These are phyloP conservation scores for Drosophila kohkoa DNA, from an alignment of 1,140 invertebrate genomes.

Conservation along the genomic window DNA sequence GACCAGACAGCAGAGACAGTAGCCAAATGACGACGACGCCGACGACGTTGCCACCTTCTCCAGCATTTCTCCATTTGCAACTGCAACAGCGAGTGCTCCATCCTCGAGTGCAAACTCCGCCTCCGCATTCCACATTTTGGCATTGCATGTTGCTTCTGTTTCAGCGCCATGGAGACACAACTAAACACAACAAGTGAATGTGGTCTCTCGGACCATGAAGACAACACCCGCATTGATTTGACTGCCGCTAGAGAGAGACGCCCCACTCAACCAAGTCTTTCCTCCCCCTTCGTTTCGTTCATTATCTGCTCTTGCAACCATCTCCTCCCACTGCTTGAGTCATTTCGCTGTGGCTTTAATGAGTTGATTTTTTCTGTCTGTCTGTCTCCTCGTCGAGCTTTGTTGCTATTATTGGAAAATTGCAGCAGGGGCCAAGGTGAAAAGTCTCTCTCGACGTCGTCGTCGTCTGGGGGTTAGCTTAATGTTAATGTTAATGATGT, in stretches of 20 bases:
- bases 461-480: slow-evolving; percentile 66
- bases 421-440: slow-evolving; percentile 65
- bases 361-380: slow-evolving; percentile 46
- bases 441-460: slow-evolving; percentile 39
- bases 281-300: not conserved
- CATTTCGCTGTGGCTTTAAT: slow-evolving; percentile 39
- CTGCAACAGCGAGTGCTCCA: not conserved
- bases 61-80: slow-evolving; percentile 8
- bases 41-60: not conserved
- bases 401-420: slow-evolving; percentile 47
- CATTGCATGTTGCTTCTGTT: slow-evolving; percentile 63
- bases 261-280: not conserved
- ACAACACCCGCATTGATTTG: slow-evolving; percentile 75
- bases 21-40: slow-evolving; percentile 41
- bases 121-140: slow-evolving; percentile 29
- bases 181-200: slow-evolving; percentile 57
- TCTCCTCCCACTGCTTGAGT: slow-evolving; percentile 10
- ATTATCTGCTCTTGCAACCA: not conserved
- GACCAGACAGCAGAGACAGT: slow-evolving; percentile 42
- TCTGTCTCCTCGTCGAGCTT: slow-evolving; percentile 44
- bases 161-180: slow-evolving; percentile 46
- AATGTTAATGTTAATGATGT: slow-evolving; percentile 75
- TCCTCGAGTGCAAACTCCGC: slow-evolving; percentile 5
- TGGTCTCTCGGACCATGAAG: slow-evolving; percentile 42
- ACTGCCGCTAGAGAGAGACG: slow-evolving; percentile 3